Evolutionary conservation across 2,888 invertebrate genomes (phyloP).

Genomic region (Sarcophaga subvicina): DNA sequence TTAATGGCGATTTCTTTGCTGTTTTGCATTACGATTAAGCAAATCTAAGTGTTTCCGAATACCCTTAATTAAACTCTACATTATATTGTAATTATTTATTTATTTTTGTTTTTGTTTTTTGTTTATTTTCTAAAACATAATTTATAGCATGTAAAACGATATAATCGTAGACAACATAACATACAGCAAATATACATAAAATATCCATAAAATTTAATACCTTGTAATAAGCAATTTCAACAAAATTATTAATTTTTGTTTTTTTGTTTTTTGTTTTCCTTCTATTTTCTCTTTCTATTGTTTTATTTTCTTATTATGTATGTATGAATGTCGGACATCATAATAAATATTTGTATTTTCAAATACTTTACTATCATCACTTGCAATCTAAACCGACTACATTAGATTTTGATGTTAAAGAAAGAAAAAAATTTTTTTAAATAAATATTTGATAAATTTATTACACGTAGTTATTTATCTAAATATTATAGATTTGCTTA

Average conservation of each 20-base stretch:
- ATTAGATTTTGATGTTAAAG: not conserved
- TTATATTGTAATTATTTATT: not conserved
- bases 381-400: conserved; percentile 21
- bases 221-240: conserved; percentile 22
- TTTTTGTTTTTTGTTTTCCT: no score
- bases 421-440: not conserved
- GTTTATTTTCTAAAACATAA: not conserved
- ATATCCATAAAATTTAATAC: conserved; percentile 39
- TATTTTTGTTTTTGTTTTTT: not conserved
- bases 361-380: conserved; percentile 30
- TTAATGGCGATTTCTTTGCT: no score
- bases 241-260: conserved; percentile 28
- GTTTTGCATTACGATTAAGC: no score
- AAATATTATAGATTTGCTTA: no score
- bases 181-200: not conserved
- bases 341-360: conserved; percentile 29
- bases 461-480: no score
- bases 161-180: conserved; percentile 26
- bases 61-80: not conserved
- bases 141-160: not conserved
- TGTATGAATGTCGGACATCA: not conserved
- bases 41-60: no score
- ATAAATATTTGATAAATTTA: no score
- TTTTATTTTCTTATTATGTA: no score
- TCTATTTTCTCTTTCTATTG: no score